Conservation (phyloP, 1,140 invertebrate genomes). For the Drosophila sechellia region DNA sequence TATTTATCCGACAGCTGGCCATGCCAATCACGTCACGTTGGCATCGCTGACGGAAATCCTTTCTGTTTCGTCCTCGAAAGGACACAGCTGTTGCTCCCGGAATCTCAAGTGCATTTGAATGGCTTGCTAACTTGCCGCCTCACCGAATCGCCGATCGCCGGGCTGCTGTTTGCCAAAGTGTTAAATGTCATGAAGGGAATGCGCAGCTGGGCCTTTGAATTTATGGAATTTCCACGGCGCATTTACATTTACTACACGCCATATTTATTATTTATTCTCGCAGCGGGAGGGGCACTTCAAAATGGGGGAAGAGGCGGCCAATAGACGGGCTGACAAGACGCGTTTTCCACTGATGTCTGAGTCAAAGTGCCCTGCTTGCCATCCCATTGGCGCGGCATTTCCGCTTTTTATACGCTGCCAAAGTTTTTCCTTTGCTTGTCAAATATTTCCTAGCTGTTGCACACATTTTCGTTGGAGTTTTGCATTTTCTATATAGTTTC, state of each 20-base stretch:
- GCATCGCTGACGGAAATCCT: constrained; percentile 35
- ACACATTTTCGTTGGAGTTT: constrained; percentile 41
- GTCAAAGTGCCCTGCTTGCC: neutral
- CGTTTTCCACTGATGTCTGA: constrained; percentile 51
- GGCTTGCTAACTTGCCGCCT: constrained; percentile 42
- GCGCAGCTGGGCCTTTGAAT: constrained; percentile 68
- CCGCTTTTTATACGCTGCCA: constrained; percentile 63
- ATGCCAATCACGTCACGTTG: constrained; percentile 28
- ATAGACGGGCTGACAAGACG: constrained; percentile 59
- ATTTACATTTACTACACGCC: constrained; percentile 78
- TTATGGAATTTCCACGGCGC: constrained; percentile 70
- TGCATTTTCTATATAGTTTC: constrained; percentile 21
- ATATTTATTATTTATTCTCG: constrained; percentile 75
- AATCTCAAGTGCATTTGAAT: constrained; percentile 82
- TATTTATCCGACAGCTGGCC: constrained; percentile 2
- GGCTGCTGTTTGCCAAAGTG: constrained; percentile 74
- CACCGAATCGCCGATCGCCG: constrained; percentile 23
- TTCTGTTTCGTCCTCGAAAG: constrained; percentile 10
- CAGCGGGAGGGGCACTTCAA: neutral
- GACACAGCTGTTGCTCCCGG: constrained; percentile 77
- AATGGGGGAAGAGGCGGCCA: constrained; percentile 8
- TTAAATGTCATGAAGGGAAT: constrained; percentile 76
- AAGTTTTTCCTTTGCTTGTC: constrained; percentile 35
- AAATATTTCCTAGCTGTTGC: constrained; percentile 62
- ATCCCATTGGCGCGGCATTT: constrained; percentile 32